Base-by-base conservation (phyloP, 92 coral and sea anemone species). In the Parazoanthus swiftii region DNA sequence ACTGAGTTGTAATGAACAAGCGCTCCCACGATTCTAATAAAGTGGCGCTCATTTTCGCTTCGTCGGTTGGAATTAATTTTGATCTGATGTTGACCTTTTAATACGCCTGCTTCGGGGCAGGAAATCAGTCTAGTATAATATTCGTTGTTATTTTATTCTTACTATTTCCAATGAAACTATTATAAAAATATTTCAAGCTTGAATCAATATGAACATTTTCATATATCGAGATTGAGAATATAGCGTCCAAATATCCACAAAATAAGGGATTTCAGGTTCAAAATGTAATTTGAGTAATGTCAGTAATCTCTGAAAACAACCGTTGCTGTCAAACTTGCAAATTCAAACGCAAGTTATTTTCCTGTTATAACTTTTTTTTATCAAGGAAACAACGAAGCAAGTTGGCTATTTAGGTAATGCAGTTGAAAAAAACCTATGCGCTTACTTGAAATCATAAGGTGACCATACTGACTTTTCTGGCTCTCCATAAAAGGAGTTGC, bases 61-160 rank as follows among this genome's bases (percentile, higher is more conserved):
- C 79, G 79, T 74, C 79, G 5, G 66, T 58, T 58, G 5, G 66
- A 58, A 58, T 58, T 58, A n/a, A n/a, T n/a, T n/a, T n/a, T n/a
- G n/a, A n/a, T n/a, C n/a, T n/a, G n/a, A n/a, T n/a, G n/a, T n/a
- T n/a, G n/a, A n/a, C n/a, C n/a, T n/a, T n/a, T n/a, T n/a, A n/a
- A 74, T 74, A 74, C 78, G 78, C 78, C 78, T 74, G 78, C 78
- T 74, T 74, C 78, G 78, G 78, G 78, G 78, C 78, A 74, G 78
- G 78, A 74, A 68, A 68, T 68, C 74, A 68, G 74, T 68, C 74
- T 68, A 68, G 74, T 68, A 14, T 68, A 68, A 68, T 68, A 68
- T 68, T 68, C 74, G 74, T 68, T 68, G 74, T 68, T 68, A 68
- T 68, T 68, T 68, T 68, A 68, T 68, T 68, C 74, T 68, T 68